Evolutionary conservation across 35 echinoderm and acorn worm species (phyloP), one percentile per base, ranked within the genome.

Genomic region (Nesometra sesokonis): DNA sequence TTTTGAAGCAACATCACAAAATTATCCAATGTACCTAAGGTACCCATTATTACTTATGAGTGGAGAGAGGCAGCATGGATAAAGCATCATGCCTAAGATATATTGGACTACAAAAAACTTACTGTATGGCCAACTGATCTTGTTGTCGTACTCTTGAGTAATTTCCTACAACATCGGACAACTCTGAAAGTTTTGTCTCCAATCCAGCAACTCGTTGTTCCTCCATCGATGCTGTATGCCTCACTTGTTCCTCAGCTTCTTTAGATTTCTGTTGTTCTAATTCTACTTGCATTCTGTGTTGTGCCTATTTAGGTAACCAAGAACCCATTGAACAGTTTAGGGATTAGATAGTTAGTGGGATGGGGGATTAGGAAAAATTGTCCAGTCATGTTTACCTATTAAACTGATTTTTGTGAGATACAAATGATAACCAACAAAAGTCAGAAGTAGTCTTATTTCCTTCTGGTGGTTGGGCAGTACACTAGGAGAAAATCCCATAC

Each of bases 231-330:
- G 81, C 81, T 32, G 88, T 79, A 31, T 88, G 84, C 30, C 80
- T 87, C 37, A 94, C 47, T 77, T 87, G 89, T 77, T 98, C 95
- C 36, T 94, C 87, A 3, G 95, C 87, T 67, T 98, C 95, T 78
- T 87, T 84, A 0, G 95, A 87, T 80, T 98, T 98, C 85, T 91
- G 89, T 76, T 98, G 95, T 85, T 98, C 95, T 5, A 85, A 77
- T 31, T 98, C 92, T 5, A 98, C 93, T 82, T 98, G 95, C 82
- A 98, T 98, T 37, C 95, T 77, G 81, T 98, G 95, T 78, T 98
- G 95, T 30, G 95, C 95, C 95, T 98, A 84, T 81, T 46, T 38
- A 81, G 36, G 23, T 2, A 67, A 67, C 2, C 0, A 27, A 67
- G 23, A 67, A 17, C 23, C 23, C 2, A 19, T 17, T 67, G 52